A percentile compares a stretch with the other conserved stretches of the same genome.
phyloP scores from a whole-genome alignment of 2,888 invertebrate species.

The Conus canariensis region DNA sequence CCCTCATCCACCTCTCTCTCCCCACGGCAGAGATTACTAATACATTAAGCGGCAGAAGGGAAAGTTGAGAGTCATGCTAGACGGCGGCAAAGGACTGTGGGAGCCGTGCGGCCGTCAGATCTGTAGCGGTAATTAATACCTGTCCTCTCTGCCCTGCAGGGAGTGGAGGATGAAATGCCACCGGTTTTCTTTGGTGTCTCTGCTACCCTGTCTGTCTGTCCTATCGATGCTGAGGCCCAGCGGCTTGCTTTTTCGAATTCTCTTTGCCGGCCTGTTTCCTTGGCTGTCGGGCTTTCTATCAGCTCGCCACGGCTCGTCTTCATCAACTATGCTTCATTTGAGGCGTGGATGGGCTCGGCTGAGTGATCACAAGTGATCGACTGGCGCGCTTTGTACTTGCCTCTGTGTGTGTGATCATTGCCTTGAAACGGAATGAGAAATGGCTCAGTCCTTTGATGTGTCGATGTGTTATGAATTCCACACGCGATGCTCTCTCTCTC shows the following conservation, averaged over 20 bases:
- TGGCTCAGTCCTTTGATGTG: not conserved
- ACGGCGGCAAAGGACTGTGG: not conserved
- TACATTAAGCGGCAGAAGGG: not conserved
- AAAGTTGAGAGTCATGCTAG: not conserved
- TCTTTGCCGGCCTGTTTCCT: not conserved
- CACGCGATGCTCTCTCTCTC: not conserved
- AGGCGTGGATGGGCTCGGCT: not conserved
- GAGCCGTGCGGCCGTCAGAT: not conserved
- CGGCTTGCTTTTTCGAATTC: not conserved
- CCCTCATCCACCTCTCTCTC: not conserved
- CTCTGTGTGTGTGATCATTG: conserved; percentile 9
- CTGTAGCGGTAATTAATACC: conserved; percentile 11
- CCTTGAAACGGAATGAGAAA: conserved; percentile 30
- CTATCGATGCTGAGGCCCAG: not conserved
- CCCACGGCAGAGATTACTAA: not conserved
- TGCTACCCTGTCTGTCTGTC: not conserved
- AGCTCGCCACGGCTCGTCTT: not conserved
- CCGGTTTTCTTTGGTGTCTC: not conserved
- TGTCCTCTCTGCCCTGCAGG: not conserved
- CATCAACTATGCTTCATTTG: conserved; percentile 6
- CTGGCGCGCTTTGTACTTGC: not conserved
- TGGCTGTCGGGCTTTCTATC: not conserved
- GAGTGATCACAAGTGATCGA: conserved; percentile 7
- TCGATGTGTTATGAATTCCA: conserved; percentile 7
- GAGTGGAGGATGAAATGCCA: not conserved